Conservation (phyloP, 2,888 invertebrate genomes). For the Drosophila hamatofila region DNA sequence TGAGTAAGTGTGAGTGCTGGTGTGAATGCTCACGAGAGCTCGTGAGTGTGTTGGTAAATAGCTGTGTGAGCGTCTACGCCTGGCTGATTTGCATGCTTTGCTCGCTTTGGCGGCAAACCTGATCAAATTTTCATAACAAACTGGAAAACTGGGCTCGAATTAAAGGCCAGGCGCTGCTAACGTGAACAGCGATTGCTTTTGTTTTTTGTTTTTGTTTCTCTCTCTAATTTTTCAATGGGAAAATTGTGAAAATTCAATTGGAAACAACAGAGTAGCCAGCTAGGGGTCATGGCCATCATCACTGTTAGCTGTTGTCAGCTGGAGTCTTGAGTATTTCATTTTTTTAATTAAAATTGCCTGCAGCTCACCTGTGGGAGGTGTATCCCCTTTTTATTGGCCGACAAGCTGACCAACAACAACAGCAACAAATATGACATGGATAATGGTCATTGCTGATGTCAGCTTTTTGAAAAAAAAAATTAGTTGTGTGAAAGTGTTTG, state of each 20-base stretch:
- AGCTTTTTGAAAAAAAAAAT: constrained; percentile 41
- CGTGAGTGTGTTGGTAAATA: constrained; percentile 7
- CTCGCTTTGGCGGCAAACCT: constrained; percentile 42
- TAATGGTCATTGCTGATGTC: constrained; percentile 63
- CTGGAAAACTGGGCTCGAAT: constrained; percentile 55
- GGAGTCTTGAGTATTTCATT: constrained; percentile 26
- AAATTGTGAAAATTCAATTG: constrained; percentile 40
- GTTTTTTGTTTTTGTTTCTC: constrained; percentile 25
- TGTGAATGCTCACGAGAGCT: not conserved
- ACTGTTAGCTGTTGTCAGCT: constrained; percentile 37
- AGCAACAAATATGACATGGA: constrained; percentile 50
- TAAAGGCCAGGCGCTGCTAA: constrained; percentile 49
- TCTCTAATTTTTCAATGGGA: constrained; percentile 47
- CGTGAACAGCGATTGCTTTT: constrained; percentile 20
- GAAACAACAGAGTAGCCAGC: constrained; percentile 34
- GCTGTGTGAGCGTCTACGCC: constrained; percentile 34
- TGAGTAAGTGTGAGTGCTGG: constrained; percentile 23
- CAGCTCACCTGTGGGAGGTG: constrained; percentile 23
- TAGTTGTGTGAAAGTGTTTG: constrained; percentile 69
- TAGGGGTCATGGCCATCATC: constrained; percentile 65
- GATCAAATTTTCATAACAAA: constrained; percentile 52
- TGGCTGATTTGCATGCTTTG: constrained; percentile 59
- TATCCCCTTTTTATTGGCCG: constrained; percentile 18
- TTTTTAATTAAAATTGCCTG: constrained; percentile 64
- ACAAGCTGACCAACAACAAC: constrained; percentile 20